A percentile compares a stretch with the other conserved stretches of the same genome.
Evolutionary conservation across 1,140 invertebrate genomes (phyloP).

Genomic region (Caenorhabditis brenneri): DNA sequence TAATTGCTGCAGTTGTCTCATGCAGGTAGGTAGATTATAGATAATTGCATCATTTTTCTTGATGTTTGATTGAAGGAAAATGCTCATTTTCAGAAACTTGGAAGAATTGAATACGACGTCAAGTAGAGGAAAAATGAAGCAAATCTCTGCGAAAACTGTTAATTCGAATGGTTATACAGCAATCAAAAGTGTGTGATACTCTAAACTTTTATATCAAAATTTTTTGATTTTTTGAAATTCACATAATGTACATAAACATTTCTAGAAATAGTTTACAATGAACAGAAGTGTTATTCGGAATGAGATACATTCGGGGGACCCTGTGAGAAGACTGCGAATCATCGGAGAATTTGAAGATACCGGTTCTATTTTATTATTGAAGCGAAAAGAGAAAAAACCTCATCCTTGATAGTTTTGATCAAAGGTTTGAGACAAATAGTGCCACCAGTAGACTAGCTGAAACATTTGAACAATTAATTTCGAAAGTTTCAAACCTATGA

Average conservation of each 20-base stretch:
- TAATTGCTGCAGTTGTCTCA: not conserved
- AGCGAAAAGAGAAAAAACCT: not conserved
- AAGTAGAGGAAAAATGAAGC: not conserved
- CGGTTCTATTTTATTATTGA: not conserved
- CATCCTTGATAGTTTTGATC: slow-evolving; percentile 45
- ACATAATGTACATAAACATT: not conserved
- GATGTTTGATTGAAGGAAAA: not conserved
- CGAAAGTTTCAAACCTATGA: not conserved
- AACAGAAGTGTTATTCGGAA: not conserved
- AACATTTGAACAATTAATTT: not conserved
- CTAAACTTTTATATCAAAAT: not conserved
- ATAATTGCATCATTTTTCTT: not conserved
- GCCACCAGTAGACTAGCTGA: slow-evolving; percentile 59
- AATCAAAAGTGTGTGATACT: slow-evolving; percentile 12
- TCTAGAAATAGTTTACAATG: slow-evolving; percentile 15
- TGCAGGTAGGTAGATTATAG: slow-evolving; percentile 8
- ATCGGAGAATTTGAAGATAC: slow-evolving; percentile 10
- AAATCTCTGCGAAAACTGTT: not conserved
- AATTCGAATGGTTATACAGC: not conserved
- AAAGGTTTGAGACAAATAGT: slow-evolving; percentile 58
- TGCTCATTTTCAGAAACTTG: not conserved
- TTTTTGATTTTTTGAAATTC: not conserved
- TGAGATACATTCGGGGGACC: slow-evolving; percentile 11
- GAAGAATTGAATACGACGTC: not conserved
- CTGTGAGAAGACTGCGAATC: slow-evolving; percentile 3